Evolutionary conservation across 2,888 invertebrate genomes (phyloP).

Genomic region (Cheilosia soror): DNA sequence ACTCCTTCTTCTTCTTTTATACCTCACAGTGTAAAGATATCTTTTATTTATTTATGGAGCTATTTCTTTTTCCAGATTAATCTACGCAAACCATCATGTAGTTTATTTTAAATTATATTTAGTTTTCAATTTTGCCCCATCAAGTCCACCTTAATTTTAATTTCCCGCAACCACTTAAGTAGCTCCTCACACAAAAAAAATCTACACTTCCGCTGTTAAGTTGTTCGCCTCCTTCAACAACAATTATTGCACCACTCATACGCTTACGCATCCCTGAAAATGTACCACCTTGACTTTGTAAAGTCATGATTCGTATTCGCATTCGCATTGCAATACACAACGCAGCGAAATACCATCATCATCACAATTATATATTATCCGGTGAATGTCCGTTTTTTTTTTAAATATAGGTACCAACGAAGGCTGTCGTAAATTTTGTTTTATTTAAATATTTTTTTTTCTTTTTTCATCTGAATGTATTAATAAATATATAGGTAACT

Average conservation of each 20-base stretch:
- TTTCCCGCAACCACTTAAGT: not conserved
- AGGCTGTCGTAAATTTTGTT: slow-evolving; percentile 46
- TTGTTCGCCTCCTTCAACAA: slow-evolving; percentile 13
- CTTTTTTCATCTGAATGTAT: not conserved
- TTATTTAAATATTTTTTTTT: slow-evolving; percentile 28
- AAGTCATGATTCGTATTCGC: slow-evolving; percentile 61
- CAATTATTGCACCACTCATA: not conserved
- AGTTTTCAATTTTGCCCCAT: too few species aligned
- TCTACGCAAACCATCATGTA: too few species aligned
- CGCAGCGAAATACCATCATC: slow-evolving; percentile 40
- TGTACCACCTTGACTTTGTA: slow-evolving; percentile 66
- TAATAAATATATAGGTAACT: slow-evolving; percentile 9
- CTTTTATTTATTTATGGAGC: too few species aligned
- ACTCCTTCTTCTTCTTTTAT: too few species aligned
- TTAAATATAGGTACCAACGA: slow-evolving; percentile 48
- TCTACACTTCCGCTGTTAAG: not conserved
- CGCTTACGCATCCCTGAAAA: slow-evolving; percentile 36
- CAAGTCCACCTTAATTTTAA: not conserved
- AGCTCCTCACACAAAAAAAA: too few species aligned
- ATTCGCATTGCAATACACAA: slow-evolving; percentile 23
- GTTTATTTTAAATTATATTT: too few species aligned
- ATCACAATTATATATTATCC: slow-evolving; percentile 48
- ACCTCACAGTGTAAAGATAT: too few species aligned
- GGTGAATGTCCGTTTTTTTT: slow-evolving; percentile 69
- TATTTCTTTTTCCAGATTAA: too few species aligned